Base-by-base conservation (phyloP, 2,888 invertebrate species). In the Ochropleura leucogaster region DNA sequence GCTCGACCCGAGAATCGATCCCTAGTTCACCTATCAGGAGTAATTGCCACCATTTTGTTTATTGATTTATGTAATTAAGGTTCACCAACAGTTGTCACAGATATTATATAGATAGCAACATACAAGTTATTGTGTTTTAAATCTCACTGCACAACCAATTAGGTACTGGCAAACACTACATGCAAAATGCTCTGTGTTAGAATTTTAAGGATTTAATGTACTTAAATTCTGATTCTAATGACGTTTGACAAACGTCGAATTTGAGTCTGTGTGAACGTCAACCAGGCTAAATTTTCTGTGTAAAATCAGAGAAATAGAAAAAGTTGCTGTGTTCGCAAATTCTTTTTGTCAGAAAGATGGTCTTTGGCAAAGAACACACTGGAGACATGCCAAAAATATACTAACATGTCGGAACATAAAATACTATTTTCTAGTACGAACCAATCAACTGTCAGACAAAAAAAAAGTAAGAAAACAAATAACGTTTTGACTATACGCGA, bases 371-470 rank as follows among this genome's bases (percentile, higher is more conserved):
- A 67, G 55, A 44, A 4, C 12, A 47, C 42, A 6, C 5, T 57
- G 82, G 63, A 18, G 10, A 12, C 18, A 40, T 62, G 16, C 83
- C 83, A 78, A 9, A 68, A 68, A 65, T 20, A 59, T 40, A 4
- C 18, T 16, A 30, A 60, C n/a, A 68, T 57, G 60, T 62, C 18
- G 40, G 64, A 69, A 65, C 20, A 66, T 16, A 18, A 57, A 53
- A 68, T 2, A 53, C 10, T 42, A n/a, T 77, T 77, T 57, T 69
- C 55, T 42, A 51, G 68, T 55, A 7, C 14, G 49, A 74, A 75
- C 67, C 53, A 67, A 80, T 74, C 70, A 74, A 5, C 65, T 71
- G 46, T 64, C 65, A 71, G 40, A 20, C 49, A 57, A 62, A 68
- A 51, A 65, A 66, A n/a, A 8, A 65, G 16, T 40, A 12, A 69